Percentiles rank a stretch among this genome's conserved stretches.
phyloP scores from a whole-genome alignment of 2,888 invertebrate species.

The Polyommatus iphigenia region DNA sequence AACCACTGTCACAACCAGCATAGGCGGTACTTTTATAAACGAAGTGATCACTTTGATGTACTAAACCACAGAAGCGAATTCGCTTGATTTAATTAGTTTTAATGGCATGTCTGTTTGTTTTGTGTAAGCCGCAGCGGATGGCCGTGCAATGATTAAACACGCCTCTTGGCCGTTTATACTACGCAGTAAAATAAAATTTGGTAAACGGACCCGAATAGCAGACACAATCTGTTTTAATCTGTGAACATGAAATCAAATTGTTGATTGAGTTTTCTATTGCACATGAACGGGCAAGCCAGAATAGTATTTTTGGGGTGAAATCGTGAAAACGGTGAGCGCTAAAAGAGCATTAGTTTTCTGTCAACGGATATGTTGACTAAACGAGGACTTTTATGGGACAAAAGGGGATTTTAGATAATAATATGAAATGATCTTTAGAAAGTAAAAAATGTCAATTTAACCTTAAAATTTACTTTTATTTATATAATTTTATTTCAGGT shows the following conservation, averaged over 20 bases:
- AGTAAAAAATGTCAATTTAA: not conserved
- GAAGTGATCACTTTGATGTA: not conserved
- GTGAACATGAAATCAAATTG: constrained; percentile 29
- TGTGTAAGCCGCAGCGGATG: constrained; percentile 42
- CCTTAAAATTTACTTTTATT: not conserved
- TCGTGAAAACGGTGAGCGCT: not conserved
- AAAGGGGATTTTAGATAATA: not conserved
- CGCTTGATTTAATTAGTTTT: not conserved
- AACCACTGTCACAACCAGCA: not conserved
- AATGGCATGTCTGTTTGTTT: constrained; percentile 34
- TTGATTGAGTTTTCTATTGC: constrained; percentile 31
- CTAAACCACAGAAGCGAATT: not conserved
- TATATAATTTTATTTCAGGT: not conserved
- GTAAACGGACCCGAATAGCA: constrained; percentile 27
- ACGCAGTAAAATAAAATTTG: constrained; percentile 33
- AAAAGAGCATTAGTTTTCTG: not conserved
- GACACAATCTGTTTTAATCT: constrained; percentile 19
- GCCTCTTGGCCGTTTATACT: constrained; percentile 50
- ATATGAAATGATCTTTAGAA: not conserved
- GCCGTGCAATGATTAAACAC: constrained; percentile 68
- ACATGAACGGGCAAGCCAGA: constrained; percentile 2
- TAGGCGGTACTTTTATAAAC: not conserved
- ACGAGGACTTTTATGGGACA: no score
- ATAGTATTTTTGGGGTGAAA: not conserved
- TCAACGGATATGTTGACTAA: not conserved